These are phyloP conservation scores for Scaptomyza hsui DNA, from an alignment of 1,140 invertebrate genomes.

Conservation along the genomic window DNA sequence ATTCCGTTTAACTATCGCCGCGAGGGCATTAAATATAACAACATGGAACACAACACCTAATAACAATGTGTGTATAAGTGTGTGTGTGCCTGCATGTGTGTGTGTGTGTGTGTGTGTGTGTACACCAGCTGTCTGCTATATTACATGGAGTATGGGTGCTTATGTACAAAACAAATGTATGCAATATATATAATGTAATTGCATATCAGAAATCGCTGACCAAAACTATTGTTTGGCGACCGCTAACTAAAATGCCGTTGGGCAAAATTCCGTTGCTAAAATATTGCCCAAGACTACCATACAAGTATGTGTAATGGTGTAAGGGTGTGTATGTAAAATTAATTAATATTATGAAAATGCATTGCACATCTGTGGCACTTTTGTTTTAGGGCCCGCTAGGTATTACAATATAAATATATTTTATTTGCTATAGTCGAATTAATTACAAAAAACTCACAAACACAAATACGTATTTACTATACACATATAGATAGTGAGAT, in stretches of 20 bases:
- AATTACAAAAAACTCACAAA: conserved; percentile 35
- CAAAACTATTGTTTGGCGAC: conserved; percentile 64
- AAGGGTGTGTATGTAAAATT: conserved; percentile 54
- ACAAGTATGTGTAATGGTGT: conserved; percentile 13
- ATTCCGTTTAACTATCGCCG: conserved; percentile 68
- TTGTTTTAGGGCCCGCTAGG: conserved; percentile 43
- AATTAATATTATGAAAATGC: conserved; percentile 76
- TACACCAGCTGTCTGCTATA: neutral
- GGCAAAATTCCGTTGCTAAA: conserved; percentile 41
- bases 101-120: conserved; percentile 2
- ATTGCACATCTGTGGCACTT: conserved; percentile 66
- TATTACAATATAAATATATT: neutral
- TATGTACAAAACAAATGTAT: neutral
- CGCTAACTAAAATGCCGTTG: conserved; percentile 59
- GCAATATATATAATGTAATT: conserved; percentile 18
- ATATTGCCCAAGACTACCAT: conserved; percentile 57
- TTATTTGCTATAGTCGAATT: neutral
- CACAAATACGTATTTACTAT: neutral
- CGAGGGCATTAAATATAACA: conserved; percentile 47
- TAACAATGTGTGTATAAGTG: conserved; percentile 4
- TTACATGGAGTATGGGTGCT: neutral
- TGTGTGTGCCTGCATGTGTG: neutral
- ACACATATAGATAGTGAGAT: neutral
- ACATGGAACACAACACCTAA: conserved; percentile 40
- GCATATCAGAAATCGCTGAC: conserved; percentile 44